phyloP scores from a whole-genome alignment of 2,888 invertebrate species.

The Zygogramma bicolorata region DNA sequence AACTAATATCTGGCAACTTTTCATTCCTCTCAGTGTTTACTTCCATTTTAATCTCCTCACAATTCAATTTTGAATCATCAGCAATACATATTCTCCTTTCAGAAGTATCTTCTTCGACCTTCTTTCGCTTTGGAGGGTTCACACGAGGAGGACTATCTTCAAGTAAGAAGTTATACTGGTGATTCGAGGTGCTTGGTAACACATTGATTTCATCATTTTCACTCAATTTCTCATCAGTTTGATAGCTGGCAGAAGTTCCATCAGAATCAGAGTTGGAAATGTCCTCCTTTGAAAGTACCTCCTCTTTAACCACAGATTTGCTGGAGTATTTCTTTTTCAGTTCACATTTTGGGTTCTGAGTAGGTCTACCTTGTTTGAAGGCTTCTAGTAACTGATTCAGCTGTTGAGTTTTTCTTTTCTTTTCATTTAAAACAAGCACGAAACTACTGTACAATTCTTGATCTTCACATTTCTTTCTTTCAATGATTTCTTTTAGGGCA shows the following conservation, averaged over 20 bases:
- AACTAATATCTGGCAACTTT: background rate
- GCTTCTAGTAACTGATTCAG: conserved; percentile 59
- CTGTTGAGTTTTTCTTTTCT: conserved; percentile 61
- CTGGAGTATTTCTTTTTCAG: conserved; percentile 40
- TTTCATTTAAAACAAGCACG: conserved; percentile 60
- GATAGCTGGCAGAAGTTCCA: conserved; percentile 38
- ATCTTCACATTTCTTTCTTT: conserved; percentile 53
- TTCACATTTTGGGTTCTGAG: conserved; percentile 44
- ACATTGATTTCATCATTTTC: conserved; percentile 11
- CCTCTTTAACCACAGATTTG: conserved; percentile 29
- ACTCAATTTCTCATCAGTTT: conserved; percentile 46
- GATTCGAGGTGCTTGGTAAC: conserved; percentile 10
- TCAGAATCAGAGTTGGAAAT: conserved; percentile 49
- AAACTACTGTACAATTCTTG: conserved; percentile 58
- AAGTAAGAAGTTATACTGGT: background rate
- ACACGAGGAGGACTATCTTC: conserved; percentile 17
- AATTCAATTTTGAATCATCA: background rate
- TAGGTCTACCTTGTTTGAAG: conserved; percentile 49
- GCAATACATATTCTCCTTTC: background rate
- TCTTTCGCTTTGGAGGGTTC: conserved; percentile 2
- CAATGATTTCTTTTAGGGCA: conserved; percentile 52
- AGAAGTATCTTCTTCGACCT: background rate
- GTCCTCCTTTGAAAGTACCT: conserved; percentile 32
- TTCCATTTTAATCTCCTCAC: background rate
- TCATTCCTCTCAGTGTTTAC: background rate